Base-by-base conservation (phyloP, 2,888 invertebrate genomes). In the Dryobota labecula region DNA sequence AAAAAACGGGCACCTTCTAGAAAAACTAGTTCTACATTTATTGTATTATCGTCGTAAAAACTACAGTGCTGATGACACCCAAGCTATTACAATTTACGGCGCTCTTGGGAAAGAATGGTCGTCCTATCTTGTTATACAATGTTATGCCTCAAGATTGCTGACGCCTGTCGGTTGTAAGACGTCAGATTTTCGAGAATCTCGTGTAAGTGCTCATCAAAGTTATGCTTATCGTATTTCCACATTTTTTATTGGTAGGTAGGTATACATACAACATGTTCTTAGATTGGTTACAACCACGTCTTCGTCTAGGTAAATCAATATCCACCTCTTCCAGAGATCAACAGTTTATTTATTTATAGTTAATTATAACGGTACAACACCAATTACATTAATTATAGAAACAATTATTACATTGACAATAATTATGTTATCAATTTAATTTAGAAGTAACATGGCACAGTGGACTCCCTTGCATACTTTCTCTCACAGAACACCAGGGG, bases 11-110 rank as follows among this genome's bases (percentile, higher is more conserved):
- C n/a, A 11, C 30, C 11, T 58, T 18, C 6, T 8, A n/a, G 38
- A 20, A 33, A 38, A 38, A 58, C 38, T 2, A n/a, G 33, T 54
- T 66, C n/a, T 36, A 61, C 43, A 61, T 49, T 30, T 49, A 56
- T 18, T 30, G 24, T 30, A 36, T 43, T 45, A 56, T 68, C 36
- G 18, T 41, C 60, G 36, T 73, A 56, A 74, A 73, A 67, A 62
- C 38, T 60, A 38, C 57, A 62, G 38, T 62, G 43, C 18, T 38
- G 69, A 61, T 62, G 24, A 61, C 47, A 43, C 20, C 18, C 36
- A 43, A 51, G 61, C n/a, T 57, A 41, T 45, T 47, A 56, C 49
- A 49, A 45, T 27, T 51, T 57, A 74, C 3, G 36, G 5, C 36
- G 27, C 49, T 20, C 38, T 30, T 57, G 49, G 8, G 56, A 57